Evolutionary conservation across 2,797 vertebrate genomes (phyloP), one percentile per base, ranked within the genome.

Genomic region (Babyrousa celebensis): DNA sequence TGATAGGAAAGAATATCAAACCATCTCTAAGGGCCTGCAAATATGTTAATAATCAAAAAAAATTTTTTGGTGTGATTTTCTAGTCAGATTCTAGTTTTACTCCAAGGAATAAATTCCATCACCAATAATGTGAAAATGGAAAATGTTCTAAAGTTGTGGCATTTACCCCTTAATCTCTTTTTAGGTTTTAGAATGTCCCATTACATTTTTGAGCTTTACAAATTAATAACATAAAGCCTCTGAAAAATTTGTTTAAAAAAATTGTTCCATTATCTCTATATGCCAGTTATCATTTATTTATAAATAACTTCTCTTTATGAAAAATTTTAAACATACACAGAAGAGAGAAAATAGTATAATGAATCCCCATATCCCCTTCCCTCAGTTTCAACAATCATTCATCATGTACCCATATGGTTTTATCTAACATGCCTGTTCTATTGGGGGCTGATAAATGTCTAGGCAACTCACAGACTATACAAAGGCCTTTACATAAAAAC

Each of bases 401-500:
- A 43, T 65, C 23, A 1, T 27, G 6, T 54, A 2, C 9, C 18
- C 43, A 77, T 48, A 54, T 12, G 21, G n/a, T 48, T 91, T 74
- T 32, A 67, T 12, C 16, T 65, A 79, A 29, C 9, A 56, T 74
- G 36, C 25, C 6, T 6, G 1, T 8, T 0, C 4, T 20, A 48
- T 84, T 89, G 80, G n/a, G 56, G 15, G 11, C 23, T 21, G 3
- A 84, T 58, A 5, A 17, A 40, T 43, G 83, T 96, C 89, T 71
- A 83, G 77, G 20, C 12, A 62, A 86, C 27, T 74, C 20, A 80
- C 14, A 62, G 62, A 84, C 29, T 52, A 87, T 3, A 15, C 4
- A 9, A 89, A 92, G 4, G 36, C 18, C 78, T 80, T 74, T 56
- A 79, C 60, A 92, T 58, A 67, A 86, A 96, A 72, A 77, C 63